phyloP scores from a whole-genome alignment of 2,888 invertebrate species.

The Hypena proboscidalis region DNA sequence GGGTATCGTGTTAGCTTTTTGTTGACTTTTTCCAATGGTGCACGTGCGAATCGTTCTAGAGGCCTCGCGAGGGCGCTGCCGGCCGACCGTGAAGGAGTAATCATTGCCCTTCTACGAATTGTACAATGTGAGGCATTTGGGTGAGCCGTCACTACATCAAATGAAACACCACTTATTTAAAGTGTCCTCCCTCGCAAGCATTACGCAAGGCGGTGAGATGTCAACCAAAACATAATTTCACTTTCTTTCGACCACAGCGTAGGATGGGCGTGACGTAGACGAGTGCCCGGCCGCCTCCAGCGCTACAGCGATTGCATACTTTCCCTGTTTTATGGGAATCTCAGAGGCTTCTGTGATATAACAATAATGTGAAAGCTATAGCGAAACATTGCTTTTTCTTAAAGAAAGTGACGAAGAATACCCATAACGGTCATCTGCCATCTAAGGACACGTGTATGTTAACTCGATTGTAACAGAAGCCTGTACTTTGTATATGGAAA shows the following conservation, averaged over 20 bases:
- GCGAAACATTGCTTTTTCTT: constrained; percentile 14
- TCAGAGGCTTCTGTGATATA: constrained; percentile 66
- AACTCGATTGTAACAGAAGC: constrained; percentile 13
- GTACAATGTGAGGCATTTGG: constrained; percentile 9
- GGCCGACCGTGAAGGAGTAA: constrained; percentile 64
- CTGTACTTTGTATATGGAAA: constrained; percentile 18
- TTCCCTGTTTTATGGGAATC: constrained; percentile 83
- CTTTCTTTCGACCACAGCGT: constrained; percentile 72
- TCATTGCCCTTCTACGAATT: constrained; percentile 52
- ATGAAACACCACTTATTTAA: constrained; percentile 14
- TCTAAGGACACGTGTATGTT: constrained; percentile 2
- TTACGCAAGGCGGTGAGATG: constrained; percentile 41
- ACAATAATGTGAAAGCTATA: constrained; percentile 64
- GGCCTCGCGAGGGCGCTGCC: constrained; percentile 62
- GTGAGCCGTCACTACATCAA: not conserved
- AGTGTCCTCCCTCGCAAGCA: constrained; percentile 23
- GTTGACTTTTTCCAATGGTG: constrained; percentile 54
- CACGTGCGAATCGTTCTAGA: constrained; percentile 52
- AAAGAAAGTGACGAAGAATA: constrained; percentile 11
- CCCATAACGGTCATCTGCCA: constrained; percentile 10
- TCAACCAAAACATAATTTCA: constrained; percentile 66
- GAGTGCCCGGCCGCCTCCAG: constrained; percentile 64
- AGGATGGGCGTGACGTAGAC: constrained; percentile 76
- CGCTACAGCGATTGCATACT: constrained; percentile 72
- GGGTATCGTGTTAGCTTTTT: constrained; percentile 48